Percentiles rank a stretch among this genome's conserved stretches.
phyloP scores from a whole-genome alignment of 2,113 vertebrate genomes.

The Cryptomyrus ogoouensis region DNA sequence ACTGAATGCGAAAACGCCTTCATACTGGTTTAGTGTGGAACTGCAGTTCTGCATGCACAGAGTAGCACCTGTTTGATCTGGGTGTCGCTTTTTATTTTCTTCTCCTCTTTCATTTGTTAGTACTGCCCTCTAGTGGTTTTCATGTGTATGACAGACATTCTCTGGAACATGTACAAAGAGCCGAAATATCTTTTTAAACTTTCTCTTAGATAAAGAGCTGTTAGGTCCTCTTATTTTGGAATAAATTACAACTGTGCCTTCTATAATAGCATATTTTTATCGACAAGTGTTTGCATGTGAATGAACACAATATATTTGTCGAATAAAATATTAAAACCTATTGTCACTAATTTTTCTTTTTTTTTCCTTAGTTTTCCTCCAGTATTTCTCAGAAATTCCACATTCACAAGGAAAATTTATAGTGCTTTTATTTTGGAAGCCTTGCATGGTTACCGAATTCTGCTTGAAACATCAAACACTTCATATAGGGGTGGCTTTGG shows the following conservation, averaged over 20 bases:
- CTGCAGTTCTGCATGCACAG: background rate
- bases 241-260: slow-evolving; percentile 1
- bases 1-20: background rate
- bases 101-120: background rate
- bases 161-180: background rate
- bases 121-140: slow-evolving; percentile 5
- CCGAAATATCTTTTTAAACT: background rate
- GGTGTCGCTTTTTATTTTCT: background rate
- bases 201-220: background rate
- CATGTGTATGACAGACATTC: background rate
- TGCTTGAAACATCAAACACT: background rate
- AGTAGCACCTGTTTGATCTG: background rate
- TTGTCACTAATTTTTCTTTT: background rate
- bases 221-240: background rate
- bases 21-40: background rate
- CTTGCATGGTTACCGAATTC: background rate
- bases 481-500: background rate
- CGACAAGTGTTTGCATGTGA: slow-evolving; percentile 4
- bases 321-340: slow-evolving; percentile 1
- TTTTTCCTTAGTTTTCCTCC: background rate
- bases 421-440: background rate
- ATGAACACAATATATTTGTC: background rate
- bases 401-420: background rate
- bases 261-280: slow-evolving; percentile 6
- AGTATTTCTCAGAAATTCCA: background rate